Percentiles rank a stretch among this genome's conserved stretches.
Evolutionary conservation across 2,888 invertebrate species (phyloP).

Genomic region (Agriopis marginaria): DNA sequence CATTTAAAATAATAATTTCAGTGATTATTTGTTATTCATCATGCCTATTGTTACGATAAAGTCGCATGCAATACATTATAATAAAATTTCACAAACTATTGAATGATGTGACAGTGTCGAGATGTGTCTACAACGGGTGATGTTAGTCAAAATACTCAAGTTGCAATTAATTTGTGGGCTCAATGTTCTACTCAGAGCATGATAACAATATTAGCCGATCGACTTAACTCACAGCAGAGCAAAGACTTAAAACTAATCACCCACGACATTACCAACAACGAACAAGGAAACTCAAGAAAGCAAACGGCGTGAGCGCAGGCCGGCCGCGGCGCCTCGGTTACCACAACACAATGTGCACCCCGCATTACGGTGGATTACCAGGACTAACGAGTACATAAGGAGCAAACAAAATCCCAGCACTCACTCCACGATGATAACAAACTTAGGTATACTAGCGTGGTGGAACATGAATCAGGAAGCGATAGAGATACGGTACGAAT

Average conservation of each 20-base stretch:
- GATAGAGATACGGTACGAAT: slow-evolving; percentile 78
- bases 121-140: slow-evolving; percentile 68
- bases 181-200: slow-evolving; percentile 83
- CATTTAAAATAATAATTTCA: too few species aligned
- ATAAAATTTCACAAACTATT: slow-evolving; percentile 63
- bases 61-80: slow-evolving; percentile 59
- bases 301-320: slow-evolving; percentile 66
- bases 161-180: slow-evolving; percentile 78
- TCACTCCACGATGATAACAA: slow-evolving; percentile 79
- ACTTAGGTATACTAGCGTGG: slow-evolving; percentile 74
- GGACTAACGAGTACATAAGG: slow-evolving; percentile 76
- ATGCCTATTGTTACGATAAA: slow-evolving; percentile 52
- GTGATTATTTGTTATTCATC: neutral
- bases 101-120: slow-evolving; percentile 48
- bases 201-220: slow-evolving; percentile 70
- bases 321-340: slow-evolving; percentile 65
- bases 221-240: slow-evolving; percentile 73
- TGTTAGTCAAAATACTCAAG: slow-evolving; percentile 69
- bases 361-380: slow-evolving; percentile 75
- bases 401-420: slow-evolving; percentile 84
- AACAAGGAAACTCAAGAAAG: slow-evolving; percentile 76
- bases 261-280: slow-evolving; percentile 76
- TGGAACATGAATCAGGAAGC: slow-evolving; percentile 83
- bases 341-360: slow-evolving; percentile 81
- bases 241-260: slow-evolving; percentile 76